Evolutionary conservation across 2,797 vertebrate species (phyloP).

Genomic region (Coluber constrictor): DNA sequence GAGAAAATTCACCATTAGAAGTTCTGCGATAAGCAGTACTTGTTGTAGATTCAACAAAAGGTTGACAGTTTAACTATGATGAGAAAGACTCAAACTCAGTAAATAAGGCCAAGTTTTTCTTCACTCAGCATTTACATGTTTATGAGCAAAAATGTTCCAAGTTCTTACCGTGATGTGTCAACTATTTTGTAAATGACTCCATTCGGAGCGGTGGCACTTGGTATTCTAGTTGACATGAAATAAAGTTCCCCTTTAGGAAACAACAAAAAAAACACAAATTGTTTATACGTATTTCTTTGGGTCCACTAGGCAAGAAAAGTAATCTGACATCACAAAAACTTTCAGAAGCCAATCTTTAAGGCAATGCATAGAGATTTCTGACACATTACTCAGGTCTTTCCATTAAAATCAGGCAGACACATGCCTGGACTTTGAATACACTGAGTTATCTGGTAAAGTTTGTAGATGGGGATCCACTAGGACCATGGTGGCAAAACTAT

Average conservation of each 20-base stretch:
- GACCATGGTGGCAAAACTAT: background rate
- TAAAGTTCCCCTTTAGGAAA: slow-evolving; percentile 85
- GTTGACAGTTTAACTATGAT: background rate
- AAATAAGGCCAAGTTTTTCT: slow-evolving; percentile 21
- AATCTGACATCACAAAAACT: background rate
- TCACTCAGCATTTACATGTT: slow-evolving; percentile 32
- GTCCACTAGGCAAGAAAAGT: background rate
- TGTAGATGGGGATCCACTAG: background rate
- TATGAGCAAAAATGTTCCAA: background rate
- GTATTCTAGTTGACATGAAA: slow-evolving; percentile 88
- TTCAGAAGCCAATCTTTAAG: background rate
- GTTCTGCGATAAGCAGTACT: background rate
- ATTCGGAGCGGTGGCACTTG: slow-evolving; percentile 80
- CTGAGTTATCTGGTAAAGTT: background rate
- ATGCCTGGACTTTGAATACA: background rate
- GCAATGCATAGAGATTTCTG: background rate
- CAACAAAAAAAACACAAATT: slow-evolving; percentile 16
- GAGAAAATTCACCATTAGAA: background rate
- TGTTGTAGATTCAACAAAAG: background rate
- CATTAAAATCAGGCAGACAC: background rate
- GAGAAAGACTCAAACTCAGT: slow-evolving; percentile 12
- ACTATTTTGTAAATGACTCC: slow-evolving; percentile 92
- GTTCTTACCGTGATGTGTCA: slow-evolving; percentile 87
- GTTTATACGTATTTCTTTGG: background rate
- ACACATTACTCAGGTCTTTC: background rate